phyloP scores from a whole-genome alignment of 2,113 vertebrate species.

The Labeo catla region DNA sequence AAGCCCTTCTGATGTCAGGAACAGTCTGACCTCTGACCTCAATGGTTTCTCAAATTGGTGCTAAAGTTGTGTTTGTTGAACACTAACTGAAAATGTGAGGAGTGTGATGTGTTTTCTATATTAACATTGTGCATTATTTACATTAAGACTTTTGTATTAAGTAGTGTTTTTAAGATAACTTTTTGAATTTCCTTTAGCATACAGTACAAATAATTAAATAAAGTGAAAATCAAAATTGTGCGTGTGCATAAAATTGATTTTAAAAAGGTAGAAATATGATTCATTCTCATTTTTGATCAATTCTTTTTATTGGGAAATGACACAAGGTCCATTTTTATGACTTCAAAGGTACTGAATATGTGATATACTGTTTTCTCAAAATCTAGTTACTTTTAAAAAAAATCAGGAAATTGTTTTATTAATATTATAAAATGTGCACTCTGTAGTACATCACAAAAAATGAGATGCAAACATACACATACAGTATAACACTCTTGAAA shows the following conservation, averaged over 20 bases:
- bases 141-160: background rate
- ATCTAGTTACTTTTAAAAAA: background rate
- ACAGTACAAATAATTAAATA: background rate
- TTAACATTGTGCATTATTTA: background rate
- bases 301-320: background rate
- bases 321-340: background rate
- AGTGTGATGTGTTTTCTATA: slow-evolving; percentile 5
- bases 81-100: background rate
- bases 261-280: background rate
- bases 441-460: background rate
- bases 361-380: background rate
- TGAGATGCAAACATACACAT: background rate
- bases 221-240: background rate
- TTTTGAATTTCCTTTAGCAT: background rate
- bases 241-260: background rate
- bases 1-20: slow-evolving; percentile 64
- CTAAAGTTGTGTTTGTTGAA: slow-evolving; percentile 38
- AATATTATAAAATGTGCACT: background rate
- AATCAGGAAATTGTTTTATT: background rate
- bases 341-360: background rate
- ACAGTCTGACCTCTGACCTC: background rate
- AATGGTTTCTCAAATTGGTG: slow-evolving; percentile 41
- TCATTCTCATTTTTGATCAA: background rate
- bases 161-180: background rate
- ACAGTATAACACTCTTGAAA: background rate